Evolutionary conservation across 2,113 vertebrate genomes (phyloP).

Genomic region (Zosterops hypoxanthus): DNA sequence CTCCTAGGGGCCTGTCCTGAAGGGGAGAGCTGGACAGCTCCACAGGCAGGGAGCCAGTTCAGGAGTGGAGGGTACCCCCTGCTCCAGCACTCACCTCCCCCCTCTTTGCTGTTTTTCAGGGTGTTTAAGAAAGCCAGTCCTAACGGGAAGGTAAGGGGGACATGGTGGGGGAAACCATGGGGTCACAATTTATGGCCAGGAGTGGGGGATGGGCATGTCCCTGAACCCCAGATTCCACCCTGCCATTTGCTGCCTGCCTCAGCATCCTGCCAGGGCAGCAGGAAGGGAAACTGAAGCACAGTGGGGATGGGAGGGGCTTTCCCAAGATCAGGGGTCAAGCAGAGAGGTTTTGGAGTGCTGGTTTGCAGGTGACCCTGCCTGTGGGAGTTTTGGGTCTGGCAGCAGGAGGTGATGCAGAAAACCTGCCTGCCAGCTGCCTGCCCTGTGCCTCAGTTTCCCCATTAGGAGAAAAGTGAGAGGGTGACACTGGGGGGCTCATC

Average conservation of each 20-base stretch:
- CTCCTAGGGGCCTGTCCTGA: not conserved
- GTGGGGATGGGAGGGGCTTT: not conserved
- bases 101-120: slow-evolving; percentile 68
- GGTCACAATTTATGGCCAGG: not conserved
- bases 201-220: not conserved
- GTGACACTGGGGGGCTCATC: not conserved
- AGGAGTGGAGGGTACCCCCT: not conserved
- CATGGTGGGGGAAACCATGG: accelerated
- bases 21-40: not conserved
- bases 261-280: not conserved
- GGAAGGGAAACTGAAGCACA: not conserved
- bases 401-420: not conserved
- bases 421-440: not conserved
- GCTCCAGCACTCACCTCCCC: not conserved
- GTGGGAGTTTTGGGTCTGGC: not conserved
- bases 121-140: slow-evolving; percentile 93
- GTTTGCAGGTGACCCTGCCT: not conserved
- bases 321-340: not conserved
- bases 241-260: not conserved
- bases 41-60: not conserved
- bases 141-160: slow-evolving; percentile 74
- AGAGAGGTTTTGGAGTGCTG: not conserved
- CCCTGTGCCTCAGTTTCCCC: not conserved
- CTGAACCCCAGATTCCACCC: not conserved
- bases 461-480: not conserved